phyloP scores from a whole-genome alignment of 2,888 invertebrate species.

The Linnaemya tessellans region DNA sequence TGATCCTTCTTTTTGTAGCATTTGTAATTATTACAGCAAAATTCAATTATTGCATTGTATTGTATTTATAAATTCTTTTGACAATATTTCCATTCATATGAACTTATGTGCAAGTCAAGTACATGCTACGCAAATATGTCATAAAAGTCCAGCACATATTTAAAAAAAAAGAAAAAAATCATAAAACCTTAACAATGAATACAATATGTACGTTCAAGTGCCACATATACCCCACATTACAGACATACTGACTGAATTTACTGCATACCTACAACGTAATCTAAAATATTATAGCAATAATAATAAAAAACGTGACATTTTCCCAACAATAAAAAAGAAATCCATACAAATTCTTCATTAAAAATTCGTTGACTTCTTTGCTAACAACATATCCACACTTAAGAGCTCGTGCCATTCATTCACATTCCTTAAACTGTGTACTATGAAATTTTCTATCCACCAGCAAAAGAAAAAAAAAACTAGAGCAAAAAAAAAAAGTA shows the following conservation, averaged over 20 bases:
- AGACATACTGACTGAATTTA: slow-evolving; percentile 7
- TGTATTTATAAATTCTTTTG: slow-evolving; percentile 22
- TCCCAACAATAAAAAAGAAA: slow-evolving; percentile 39
- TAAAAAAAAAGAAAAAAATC: neutral
- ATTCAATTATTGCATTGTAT: neutral
- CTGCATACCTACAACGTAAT: slow-evolving; percentile 17
- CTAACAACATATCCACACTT: neutral
- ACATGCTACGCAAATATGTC: neutral
- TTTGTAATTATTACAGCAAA: neutral
- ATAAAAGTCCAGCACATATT: slow-evolving; percentile 30
- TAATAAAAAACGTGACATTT: slow-evolving; percentile 66
- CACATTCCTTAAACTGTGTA: slow-evolving; percentile 32
- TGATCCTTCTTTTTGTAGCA: neutral
- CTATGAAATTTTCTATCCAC: neutral
- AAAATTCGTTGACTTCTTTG: slow-evolving; percentile 71
- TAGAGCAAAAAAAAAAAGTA: slow-evolving; percentile 33
- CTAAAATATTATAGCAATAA: slow-evolving; percentile 17
- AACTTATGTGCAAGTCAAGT: neutral
- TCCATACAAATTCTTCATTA: slow-evolving; percentile 66
- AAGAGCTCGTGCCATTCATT: slow-evolving; percentile 54
- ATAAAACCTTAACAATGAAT: slow-evolving; percentile 65
- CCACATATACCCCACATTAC: slow-evolving; percentile 1
- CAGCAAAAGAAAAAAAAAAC: slow-evolving; percentile 16
- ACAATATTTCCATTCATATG: slow-evolving; percentile 20
- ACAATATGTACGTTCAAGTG: slow-evolving; percentile 2